These are phyloP conservation scores for Euplagia quadripunctaria DNA, from an alignment of 2,888 invertebrate species.

Conservation along the genomic window DNA sequence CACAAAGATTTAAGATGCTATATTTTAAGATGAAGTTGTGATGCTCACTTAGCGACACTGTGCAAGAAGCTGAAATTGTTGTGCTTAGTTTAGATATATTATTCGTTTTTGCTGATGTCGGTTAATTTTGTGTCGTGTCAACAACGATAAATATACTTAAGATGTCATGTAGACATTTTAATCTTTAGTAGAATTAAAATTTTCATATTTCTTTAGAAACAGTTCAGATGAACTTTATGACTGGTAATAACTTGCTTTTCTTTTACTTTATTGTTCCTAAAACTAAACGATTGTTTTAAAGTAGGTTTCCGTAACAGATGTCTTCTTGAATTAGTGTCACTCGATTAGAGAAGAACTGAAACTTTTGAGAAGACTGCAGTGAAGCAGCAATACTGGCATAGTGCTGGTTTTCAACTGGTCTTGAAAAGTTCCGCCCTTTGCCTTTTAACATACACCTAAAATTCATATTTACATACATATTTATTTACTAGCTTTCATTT, in stretches of 20 bases:
- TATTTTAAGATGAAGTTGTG: constrained; percentile 26
- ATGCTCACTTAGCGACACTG: constrained; percentile 15
- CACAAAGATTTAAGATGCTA: constrained; percentile 19
- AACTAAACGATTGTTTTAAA: background rate
- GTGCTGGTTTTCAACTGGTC: too few species aligned
- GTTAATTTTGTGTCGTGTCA: constrained; percentile 25
- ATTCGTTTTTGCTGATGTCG: constrained; percentile 13
- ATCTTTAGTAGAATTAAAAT: background rate
- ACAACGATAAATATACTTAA: constrained; percentile 20
- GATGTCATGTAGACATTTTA: background rate
- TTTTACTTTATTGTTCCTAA: background rate
- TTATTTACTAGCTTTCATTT: too few species aligned
- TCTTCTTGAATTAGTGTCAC: background rate
- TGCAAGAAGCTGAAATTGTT: constrained; percentile 22
- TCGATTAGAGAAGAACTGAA: background rate
- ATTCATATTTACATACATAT: too few species aligned
- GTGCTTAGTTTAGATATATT: constrained; percentile 29
- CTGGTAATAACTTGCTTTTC: background rate
- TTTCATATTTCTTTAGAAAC: background rate
- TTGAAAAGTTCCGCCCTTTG: too few species aligned
- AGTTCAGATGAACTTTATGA: background rate
- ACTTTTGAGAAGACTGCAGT: too few species aligned
- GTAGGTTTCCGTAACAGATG: background rate
- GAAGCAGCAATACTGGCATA: background rate
- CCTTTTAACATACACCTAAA: too few species aligned